Evolutionary conservation across 2,113 vertebrate species (phyloP), one percentile per base, ranked within the genome.

Genomic region (Callochromis pleurospilus): DNA sequence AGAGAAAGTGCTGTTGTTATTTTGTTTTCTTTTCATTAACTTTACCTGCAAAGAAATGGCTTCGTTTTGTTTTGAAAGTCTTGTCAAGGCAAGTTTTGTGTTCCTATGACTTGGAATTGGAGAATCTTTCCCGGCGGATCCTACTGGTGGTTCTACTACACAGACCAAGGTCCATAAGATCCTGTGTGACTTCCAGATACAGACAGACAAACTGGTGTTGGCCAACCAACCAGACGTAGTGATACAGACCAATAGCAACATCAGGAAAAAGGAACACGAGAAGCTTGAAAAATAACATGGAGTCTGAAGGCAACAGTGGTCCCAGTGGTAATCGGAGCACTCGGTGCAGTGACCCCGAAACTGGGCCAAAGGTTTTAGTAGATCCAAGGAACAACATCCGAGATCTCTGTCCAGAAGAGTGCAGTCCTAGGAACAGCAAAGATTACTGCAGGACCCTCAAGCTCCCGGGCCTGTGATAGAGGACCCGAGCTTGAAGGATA

Each of bases 331-430:
- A 68, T 13, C 4, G 4, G 33, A 68, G 60, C 19, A 68, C 60
- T 68, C 33, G 19, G 19, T 21, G 33, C 11, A 68, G 33, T 38
- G 60, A 38, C 33, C 10, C 10, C 19, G 19, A 65, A 38, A n/a
- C 10, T 65, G 33, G 60, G 19, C 6, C 0, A 13, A 13, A 38
- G 33, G 2, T 68, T 65, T 21, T 13, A 65, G 33, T 13, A 21
- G 33, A 38, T 65, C 19, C 33, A 38, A 8, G 11, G 11, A 38
- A 65, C 19, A n/a, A 65, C 60, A 38, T 65, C 60, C 3, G 2
- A 65, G 33, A n/a, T 65, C 10, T 65, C 17, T 38, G 33, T 65
- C 60, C 19, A 65, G 60, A 65, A 38, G 60, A 21, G 19, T 2
- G 6, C 33, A 65, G 33, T 65, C 1, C 19, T 65, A 65, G 19